Base-by-base conservation (phyloP, 2,113 vertebrate genomes). In the Sciurus niger region DNA sequence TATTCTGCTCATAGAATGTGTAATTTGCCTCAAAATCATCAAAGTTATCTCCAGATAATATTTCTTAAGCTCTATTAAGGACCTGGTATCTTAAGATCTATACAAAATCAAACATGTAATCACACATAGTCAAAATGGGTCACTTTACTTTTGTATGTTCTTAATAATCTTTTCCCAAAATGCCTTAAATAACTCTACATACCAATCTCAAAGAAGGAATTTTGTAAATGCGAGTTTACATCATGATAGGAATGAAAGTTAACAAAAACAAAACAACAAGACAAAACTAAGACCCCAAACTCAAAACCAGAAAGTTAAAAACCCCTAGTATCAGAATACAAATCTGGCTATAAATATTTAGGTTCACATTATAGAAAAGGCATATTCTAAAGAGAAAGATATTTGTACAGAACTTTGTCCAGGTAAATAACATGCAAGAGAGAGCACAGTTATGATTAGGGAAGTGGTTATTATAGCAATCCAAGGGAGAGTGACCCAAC, bases 1-100 rank as follows among this genome's bases (percentile, higher is more conserved):
- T 73, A 97, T 95, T 83, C 90, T 96, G 53, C 93, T 96, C 91
- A 92, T 88, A 95, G 94, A 73, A 28, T 76, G 90, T 96, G 84
- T 93, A 97, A 96, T 95, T 97, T 1, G 7, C 96, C 48, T 97
- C 22, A 96, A 98, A 97, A 89, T 95, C 80, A 28, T 98, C 88
- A 86, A 96, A 88, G 43, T 95, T 96, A 85, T 96, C 78, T 89
- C 73, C 91, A 95, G 91, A 53, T 93, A 96, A 78, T 93, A 87
- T 95, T 97, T 97, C 89, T 96, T 96, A 94, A 90, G n/a, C 72
- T 95, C 67, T 83, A 58, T 87, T 65, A 90, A 90, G 60, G 91
- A 84, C 48, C 2, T 40, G 17, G 0, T 90, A 82, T 88, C 93
- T 90, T 97, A 85, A 96, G 80, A 97, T 89, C 79, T 90, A 55